Base-by-base conservation (phyloP, 1,140 invertebrate species). In the Drosophila tsacasi region DNA sequence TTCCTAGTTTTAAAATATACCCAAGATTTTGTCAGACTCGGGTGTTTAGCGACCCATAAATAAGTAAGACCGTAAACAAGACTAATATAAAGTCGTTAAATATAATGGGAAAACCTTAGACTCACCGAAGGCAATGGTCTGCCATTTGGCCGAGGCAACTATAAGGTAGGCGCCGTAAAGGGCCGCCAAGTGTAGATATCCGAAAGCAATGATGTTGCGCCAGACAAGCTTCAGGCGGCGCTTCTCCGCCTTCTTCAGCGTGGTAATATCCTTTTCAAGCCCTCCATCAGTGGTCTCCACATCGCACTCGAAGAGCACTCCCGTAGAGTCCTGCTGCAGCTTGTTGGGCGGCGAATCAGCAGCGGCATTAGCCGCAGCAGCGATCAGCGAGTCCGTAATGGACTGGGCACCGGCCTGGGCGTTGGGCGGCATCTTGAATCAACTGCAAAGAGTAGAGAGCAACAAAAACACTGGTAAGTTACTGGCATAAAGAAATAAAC, bases 181-280 rank as follows among this genome's bases (percentile, higher is more conserved):
- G 5, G 97, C 97, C 25, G 95, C 96, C 15, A 97, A 30, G 93
- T 99, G 99, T n/a, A 99, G 94, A 72, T 96, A 96, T 9, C 94
- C 87, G 92, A 99, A 99, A 1, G 98, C 93, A 8, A 97, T 94
- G 12, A 99, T 97, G 93, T 99, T 99, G 81, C 96, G 95, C 98
- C 98, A 99, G 1, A 99, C 98, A 30, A 98, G 95, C 82, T 96
- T 85, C 9, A 94, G 85, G 78, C 94, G 93, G 39, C 93, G 91
- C 49, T 77, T 91, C 21, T 93, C 89, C 12, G 92, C 91, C 65
- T 91, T 87, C 47, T 93, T 93, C 58, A 92, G 58, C 60, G 94
- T 93, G 47, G 94, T 90, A 46, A 82, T 75, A 54, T 83, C 84
- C 76, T 93, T 93, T 32, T 94, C 87, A 6, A 95, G 83, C 6